phyloP scores from a whole-genome alignment of 2,888 invertebrate genomes.

The Nudaria mundana region DNA sequence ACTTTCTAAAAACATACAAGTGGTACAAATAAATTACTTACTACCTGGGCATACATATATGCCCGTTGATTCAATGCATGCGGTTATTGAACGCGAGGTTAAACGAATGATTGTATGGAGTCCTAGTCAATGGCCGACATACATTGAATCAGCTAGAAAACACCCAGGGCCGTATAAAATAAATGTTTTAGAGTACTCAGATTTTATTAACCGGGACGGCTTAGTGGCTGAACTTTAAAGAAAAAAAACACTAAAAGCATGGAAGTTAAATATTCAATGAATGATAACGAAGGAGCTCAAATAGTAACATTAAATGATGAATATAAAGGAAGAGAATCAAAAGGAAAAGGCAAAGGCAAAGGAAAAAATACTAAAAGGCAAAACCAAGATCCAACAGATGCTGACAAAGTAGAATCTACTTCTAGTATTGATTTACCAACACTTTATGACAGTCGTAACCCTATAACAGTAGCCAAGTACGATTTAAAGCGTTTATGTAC shows the following conservation, averaged over 20 bases:
- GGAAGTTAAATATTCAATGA: background rate
- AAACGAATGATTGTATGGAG: slow-evolving; percentile 21
- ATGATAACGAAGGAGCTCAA: background rate
- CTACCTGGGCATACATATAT: slow-evolving; percentile 25
- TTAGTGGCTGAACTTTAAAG: background rate
- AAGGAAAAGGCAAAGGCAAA: background rate
- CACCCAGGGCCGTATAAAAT: background rate
- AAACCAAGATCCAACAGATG: too few species aligned
- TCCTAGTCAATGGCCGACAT: slow-evolving; percentile 1
- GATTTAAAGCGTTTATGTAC: too few species aligned
- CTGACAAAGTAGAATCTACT: too few species aligned
- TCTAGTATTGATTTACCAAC: too few species aligned
- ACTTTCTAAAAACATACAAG: background rate
- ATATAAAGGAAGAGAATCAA: background rate
- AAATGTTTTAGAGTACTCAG: background rate
- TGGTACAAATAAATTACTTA: slow-evolving; percentile 21
- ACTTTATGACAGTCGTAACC: too few species aligned
- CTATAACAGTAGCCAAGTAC: too few species aligned
- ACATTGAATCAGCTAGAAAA: background rate
- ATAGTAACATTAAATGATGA: background rate
- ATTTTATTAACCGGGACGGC: background rate
- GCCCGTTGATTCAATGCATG: slow-evolving; percentile 30
- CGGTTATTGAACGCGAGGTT: slow-evolving; percentile 26
- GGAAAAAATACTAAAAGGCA: background rate
- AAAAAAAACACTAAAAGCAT: background rate